phyloP scores from a whole-genome alignment of 2,888 invertebrate genomes.

The Eupithecia abbreviata region DNA sequence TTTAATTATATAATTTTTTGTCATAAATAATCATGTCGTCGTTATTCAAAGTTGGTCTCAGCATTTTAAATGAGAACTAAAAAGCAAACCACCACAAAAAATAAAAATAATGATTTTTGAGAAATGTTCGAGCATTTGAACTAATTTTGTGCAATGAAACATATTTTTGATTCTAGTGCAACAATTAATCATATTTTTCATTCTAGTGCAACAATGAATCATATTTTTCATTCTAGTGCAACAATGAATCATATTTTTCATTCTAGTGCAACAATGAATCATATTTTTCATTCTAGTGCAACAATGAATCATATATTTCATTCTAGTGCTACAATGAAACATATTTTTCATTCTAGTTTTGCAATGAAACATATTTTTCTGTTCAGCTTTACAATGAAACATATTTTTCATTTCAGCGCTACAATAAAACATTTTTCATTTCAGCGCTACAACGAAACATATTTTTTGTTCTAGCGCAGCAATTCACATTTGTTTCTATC shows the following conservation, averaged over 20 bases:
- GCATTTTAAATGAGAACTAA: neutral
- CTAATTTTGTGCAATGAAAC: neutral
- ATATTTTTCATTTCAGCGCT: neutral
- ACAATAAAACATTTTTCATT: no score
- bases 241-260: no score
- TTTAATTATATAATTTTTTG: no score
- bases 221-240: no score
- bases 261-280: neutral
- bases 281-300: neutral
- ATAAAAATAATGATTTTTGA: neutral
- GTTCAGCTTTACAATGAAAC: neutral
- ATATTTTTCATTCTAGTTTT: neutral
- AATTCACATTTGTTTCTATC: no score
- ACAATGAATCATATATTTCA: neutral
- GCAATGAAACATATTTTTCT: neutral
- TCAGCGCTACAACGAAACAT: no score
- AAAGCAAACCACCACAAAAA: neutral
- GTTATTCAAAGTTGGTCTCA: neutral
- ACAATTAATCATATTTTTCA: no score
- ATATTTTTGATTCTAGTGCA: no score
- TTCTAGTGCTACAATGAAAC: neutral
- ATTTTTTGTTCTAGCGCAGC: no score
- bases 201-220: no score
- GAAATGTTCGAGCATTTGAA: neutral
- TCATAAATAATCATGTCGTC: neutral